A percentile compares a stretch with the other conserved stretches of the same genome.
Evolutionary conservation across 2,888 invertebrate species (phyloP).

Genomic region (Apoderus coryli): DNA sequence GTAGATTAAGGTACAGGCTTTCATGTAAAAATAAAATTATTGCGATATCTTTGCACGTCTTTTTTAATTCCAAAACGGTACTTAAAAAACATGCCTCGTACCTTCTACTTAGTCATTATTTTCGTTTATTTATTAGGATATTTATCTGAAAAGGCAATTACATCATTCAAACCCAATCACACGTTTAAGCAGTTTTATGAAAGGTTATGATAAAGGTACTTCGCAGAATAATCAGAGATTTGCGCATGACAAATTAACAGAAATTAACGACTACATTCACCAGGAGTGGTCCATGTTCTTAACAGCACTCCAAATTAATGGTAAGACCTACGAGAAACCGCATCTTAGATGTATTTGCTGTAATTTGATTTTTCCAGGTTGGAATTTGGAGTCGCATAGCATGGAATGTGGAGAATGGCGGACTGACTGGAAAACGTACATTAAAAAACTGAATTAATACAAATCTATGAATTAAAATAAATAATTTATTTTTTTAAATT

Average conservation of each 20-base stretch:
- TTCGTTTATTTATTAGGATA: constrained; percentile 21
- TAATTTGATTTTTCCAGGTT: constrained; percentile 28
- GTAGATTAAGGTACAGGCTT: no score
- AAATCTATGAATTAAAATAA: not conserved
- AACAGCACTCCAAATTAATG: constrained; percentile 27
- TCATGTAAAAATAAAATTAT: no score
- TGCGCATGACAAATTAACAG: constrained; percentile 20
- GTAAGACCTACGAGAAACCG: no score
- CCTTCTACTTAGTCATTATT: constrained; percentile 4
- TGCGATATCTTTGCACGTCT: no score
- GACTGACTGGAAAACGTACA: constrained; percentile 20
- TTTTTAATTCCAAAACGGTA: no score
- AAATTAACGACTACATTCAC: constrained; percentile 26
- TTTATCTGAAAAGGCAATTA: constrained; percentile 26
- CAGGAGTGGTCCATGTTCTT: constrained; percentile 28
- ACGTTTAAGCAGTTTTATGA: constrained; percentile 26
- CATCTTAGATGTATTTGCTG: no score
- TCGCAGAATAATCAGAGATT: constrained; percentile 19
- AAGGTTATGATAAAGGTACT: constrained; percentile 20
- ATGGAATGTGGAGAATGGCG: constrained; percentile 30
- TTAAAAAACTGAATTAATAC: not conserved
- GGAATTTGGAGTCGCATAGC: constrained; percentile 28
- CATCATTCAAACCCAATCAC: constrained; percentile 27
- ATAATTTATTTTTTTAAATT: no score
- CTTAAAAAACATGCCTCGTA: no score